Percentiles rank a stretch among this genome's conserved stretches.
These are phyloP conservation scores for Pygoscelis adeliae DNA, from an alignment of 2,113 vertebrate genomes.

Conservation along the genomic window DNA sequence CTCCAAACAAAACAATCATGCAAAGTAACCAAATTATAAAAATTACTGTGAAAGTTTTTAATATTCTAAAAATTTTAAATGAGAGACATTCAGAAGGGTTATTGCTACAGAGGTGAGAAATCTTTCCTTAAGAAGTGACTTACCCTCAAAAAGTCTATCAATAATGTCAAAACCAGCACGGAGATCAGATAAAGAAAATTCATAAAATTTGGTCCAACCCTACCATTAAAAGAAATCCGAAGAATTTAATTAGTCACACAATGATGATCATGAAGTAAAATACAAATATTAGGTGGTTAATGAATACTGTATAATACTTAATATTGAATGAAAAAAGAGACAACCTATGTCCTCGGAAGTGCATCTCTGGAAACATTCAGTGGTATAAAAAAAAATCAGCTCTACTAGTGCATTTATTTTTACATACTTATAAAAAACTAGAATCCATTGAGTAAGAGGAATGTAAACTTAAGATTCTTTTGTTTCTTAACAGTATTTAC, in stretches of 20 bases:
- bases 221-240: constrained; percentile 61
- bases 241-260: not conserved
- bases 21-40: not conserved
- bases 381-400: not conserved
- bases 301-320: not conserved
- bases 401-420: not conserved
- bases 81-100: not conserved
- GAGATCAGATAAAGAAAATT: constrained; percentile 96
- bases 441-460: not conserved
- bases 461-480: not conserved
- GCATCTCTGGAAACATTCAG: not conserved
- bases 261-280: not conserved
- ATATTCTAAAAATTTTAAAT: not conserved
- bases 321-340: not conserved
- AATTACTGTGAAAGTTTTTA: not conserved
- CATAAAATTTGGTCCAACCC: constrained; percentile 99
- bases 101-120: not conserved
- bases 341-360: not conserved
- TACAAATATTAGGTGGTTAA: not conserved
- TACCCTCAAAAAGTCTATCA: constrained; percentile 92
- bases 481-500: not conserved
- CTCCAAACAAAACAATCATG: not conserved
- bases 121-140: constrained; percentile 10
- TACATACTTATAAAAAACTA: not conserved
- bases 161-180: constrained; percentile 94